Conservation (phyloP, 2,797 vertebrate genomes). For the Arrhamphus sclerolepis region DNA sequence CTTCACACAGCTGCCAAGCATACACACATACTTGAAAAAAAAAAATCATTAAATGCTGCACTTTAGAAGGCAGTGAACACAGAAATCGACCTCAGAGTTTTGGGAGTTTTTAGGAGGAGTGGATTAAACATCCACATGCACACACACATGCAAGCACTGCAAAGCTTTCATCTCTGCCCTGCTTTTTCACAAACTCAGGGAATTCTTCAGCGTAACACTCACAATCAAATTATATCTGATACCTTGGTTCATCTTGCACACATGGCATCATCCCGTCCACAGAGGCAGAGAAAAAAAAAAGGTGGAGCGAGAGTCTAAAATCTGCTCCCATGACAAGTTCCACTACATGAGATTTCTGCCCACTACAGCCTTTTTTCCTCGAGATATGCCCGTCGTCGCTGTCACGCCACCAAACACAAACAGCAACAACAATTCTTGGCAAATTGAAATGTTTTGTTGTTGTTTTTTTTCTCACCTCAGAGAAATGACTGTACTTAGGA, state of each 20-base stretch:
- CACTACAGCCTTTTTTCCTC: constrained; percentile 58
- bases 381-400: constrained; percentile 58
- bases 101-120: constrained; percentile 31
- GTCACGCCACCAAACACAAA: constrained; percentile 50
- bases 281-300: constrained; percentile 14
- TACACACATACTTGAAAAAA: constrained; percentile 17
- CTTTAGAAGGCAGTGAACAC: constrained; percentile 53
- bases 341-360: constrained; percentile 71
- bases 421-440: constrained; percentile 62
- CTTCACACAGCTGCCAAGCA: constrained; percentile 50
- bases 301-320: constrained; percentile 49
- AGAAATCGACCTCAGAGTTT: constrained; percentile 57
- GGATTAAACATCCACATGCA: constrained; percentile 38
- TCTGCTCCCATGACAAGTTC: constrained; percentile 70
- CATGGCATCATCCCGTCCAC: constrained; percentile 50
- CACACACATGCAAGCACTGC: constrained; percentile 11
- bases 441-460: constrained; percentile 73
- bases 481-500: constrained; percentile 70
- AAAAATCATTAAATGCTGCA: constrained; percentile 42
- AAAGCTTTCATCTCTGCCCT: constrained; percentile 14
- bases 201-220: constrained; percentile 45
- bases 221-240: constrained; percentile 51
- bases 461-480: constrained; percentile 50
- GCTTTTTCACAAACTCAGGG: constrained; percentile 19
- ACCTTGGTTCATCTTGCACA: constrained; percentile 37